A percentile compares a stretch with the other conserved stretches of the same genome.
Evolutionary conservation across 2,888 invertebrate genomes (phyloP).

Genomic region (Andrena hattorfiana): DNA sequence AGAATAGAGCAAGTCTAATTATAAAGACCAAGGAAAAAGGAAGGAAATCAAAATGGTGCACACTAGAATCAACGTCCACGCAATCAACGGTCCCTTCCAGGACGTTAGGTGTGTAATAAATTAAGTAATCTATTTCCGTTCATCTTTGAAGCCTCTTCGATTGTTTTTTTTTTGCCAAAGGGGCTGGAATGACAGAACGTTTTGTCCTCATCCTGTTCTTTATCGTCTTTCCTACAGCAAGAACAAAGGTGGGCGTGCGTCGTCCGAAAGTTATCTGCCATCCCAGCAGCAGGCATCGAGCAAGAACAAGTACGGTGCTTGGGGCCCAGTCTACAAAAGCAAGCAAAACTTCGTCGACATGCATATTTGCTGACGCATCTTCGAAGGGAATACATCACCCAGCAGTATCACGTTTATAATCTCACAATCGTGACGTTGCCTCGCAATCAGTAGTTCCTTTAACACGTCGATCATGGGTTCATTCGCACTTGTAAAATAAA

Average conservation of each 20-base stretch:
- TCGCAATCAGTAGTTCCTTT: not conserved
- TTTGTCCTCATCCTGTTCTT: not conserved
- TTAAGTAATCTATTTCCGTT: not conserved
- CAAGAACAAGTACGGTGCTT: conserved; percentile 87
- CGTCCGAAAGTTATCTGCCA: conserved; percentile 66
- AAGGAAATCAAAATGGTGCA: conserved; percentile 76
- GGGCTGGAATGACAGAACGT: no score
- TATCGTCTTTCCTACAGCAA: conserved; percentile 73
- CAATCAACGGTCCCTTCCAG: conserved; percentile 76
- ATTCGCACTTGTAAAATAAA: no score
- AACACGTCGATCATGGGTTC: no score
- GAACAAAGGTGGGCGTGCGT: conserved; percentile 66
- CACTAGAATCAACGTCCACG: conserved; percentile 66
- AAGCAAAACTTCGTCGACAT: conserved; percentile 90
- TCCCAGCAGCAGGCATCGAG: conserved; percentile 81
- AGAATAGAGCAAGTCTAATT: not conserved
- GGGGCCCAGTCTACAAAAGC: conserved; percentile 91
- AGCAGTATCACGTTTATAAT: conserved; percentile 13
- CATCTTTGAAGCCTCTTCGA: not conserved
- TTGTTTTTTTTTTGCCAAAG: not conserved
- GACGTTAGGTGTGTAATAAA: conserved; percentile 75
- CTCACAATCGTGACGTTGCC: not conserved
- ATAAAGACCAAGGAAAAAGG: not conserved
- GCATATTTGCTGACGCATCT: conserved; percentile 87
- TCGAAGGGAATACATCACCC: not conserved